Percentiles rank a stretch among this genome's conserved stretches.
Evolutionary conservation across 2,888 invertebrate species (phyloP).

Genomic region (Octodonta nipae): DNA sequence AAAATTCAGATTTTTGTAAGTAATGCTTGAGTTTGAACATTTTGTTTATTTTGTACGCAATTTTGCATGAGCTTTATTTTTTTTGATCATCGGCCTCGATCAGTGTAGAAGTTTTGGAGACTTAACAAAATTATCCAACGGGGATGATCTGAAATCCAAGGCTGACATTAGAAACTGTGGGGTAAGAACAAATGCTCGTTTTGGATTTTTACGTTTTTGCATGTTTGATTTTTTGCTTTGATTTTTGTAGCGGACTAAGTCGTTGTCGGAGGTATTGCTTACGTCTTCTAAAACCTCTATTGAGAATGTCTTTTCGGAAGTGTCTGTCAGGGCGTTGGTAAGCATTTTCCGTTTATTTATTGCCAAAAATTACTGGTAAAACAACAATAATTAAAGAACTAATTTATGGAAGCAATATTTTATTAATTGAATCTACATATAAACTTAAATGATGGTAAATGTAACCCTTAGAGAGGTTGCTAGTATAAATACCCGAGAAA

Average conservation of each 20-base stretch:
- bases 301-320: slow-evolving; percentile 42
- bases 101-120: slow-evolving; percentile 51
- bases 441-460: no score
- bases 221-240: slow-evolving; percentile 9
- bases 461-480: no score
- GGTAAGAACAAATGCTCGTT: slow-evolving; percentile 25
- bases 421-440: no score
- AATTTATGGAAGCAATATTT: background rate
- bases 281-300: slow-evolving; percentile 26
- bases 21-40: no score
- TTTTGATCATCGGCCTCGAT: no score
- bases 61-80: slow-evolving; percentile 13
- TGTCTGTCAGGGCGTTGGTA: slow-evolving; percentile 50
- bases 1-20: no score
- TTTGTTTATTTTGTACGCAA: no score
- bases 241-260: slow-evolving; percentile 41
- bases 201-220: slow-evolving; percentile 5
- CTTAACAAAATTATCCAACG: slow-evolving; percentile 40
- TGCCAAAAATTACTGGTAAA: slow-evolving; percentile 1
- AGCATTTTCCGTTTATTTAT: slow-evolving; percentile 29
- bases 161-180: slow-evolving; percentile 23
- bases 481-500: no score
- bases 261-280: slow-evolving; percentile 37
- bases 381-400: slow-evolving; percentile 4
- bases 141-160: slow-evolving; percentile 25